phyloP scores from a whole-genome alignment of 2,888 invertebrate genomes.

The Sialis lutaria region DNA sequence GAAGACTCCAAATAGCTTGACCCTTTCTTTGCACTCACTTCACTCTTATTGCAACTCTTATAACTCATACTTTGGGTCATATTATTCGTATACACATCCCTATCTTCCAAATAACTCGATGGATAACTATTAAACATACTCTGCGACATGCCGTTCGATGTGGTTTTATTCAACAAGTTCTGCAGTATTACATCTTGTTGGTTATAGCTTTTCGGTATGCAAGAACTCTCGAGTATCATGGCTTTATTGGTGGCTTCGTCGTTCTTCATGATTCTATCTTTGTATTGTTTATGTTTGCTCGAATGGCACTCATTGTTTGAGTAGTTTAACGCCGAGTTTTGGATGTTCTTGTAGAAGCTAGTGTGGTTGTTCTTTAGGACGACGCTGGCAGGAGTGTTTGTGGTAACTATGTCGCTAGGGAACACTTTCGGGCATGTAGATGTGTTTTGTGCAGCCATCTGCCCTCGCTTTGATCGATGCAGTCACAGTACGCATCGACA shows the following conservation, averaged over 20 bases:
- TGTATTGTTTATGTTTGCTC: slow-evolving; percentile 16
- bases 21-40: no score
- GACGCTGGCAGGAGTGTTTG: slow-evolving; percentile 67
- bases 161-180: no score
- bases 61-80: no score
- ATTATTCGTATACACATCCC: no score
- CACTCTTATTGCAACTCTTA: no score
- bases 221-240: slow-evolving; percentile 23
- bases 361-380: slow-evolving; percentile 44
- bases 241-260: slow-evolving; percentile 11
- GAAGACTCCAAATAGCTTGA: no score
- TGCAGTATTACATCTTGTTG: background rate
- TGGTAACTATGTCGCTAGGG: slow-evolving; percentile 56
- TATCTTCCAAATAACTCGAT: no score
- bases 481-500: no score
- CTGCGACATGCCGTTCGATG: no score
- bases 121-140: no score
- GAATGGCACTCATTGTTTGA: slow-evolving; percentile 15
- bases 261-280: background rate
- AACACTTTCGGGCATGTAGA: slow-evolving; percentile 64
- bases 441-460: no score
- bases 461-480: no score
- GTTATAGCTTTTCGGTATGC: slow-evolving; percentile 16
- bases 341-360: slow-evolving; percentile 36
- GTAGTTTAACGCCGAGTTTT: slow-evolving; percentile 30